Conservation (phyloP, 2,888 invertebrate species). For the Pseudococcus jackbeardsleyi region DNA sequence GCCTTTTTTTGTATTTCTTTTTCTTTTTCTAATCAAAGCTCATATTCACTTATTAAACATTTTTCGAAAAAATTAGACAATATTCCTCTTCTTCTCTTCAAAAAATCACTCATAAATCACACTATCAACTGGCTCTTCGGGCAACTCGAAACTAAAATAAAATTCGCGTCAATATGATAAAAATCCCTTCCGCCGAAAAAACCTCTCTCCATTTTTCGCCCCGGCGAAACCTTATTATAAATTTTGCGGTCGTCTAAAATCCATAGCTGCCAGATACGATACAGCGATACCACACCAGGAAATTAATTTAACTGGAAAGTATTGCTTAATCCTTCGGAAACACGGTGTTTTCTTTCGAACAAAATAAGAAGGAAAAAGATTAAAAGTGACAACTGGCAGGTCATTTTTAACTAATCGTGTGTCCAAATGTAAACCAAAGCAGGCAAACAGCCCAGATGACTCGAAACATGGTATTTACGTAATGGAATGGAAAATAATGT, state of each 20-base stretch:
- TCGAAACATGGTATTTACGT: slow-evolving; percentile 19
- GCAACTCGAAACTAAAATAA: neutral
- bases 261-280: slow-evolving; percentile 2
- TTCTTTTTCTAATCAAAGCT: neutral
- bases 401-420: slow-evolving; percentile 50
- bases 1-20: neutral
- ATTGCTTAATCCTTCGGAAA: slow-evolving; percentile 42
- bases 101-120: too few species aligned
- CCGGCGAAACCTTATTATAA: neutral
- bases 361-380: slow-evolving; percentile 18
- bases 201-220: neutral
- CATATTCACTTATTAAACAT: too few species aligned
- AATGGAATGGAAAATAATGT: slow-evolving; percentile 34
- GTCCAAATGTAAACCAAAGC: slow-evolving; percentile 34
- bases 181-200: neutral
- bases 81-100: too few species aligned
- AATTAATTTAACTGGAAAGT: slow-evolving; percentile 48
- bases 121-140: neutral
- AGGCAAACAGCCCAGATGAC: neutral
- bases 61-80: too few species aligned
- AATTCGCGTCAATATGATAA: neutral
- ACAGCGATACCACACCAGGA: slow-evolving; percentile 4
- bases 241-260: neutral
- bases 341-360: neutral
- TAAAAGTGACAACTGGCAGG: slow-evolving; percentile 48